Percentiles rank a stretch among this genome's conserved stretches.
Evolutionary conservation across 1,140 invertebrate species (phyloP).

Genomic region (Orius insidiosus): DNA sequence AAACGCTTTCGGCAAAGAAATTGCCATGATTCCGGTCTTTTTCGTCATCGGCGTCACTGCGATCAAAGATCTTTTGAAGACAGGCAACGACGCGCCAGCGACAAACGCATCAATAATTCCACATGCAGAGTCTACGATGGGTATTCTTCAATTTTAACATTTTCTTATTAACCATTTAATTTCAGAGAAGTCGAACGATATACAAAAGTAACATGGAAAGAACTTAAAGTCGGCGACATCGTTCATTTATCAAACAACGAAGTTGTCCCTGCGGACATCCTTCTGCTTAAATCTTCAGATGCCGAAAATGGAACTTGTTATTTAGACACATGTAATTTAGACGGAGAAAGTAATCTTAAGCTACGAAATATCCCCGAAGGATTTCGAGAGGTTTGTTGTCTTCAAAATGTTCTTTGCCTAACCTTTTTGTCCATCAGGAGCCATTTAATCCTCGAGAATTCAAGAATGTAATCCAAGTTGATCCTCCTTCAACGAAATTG

Average conservation of each 20-base stretch:
- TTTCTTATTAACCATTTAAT: constrained; percentile 22
- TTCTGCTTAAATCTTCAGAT: constrained; percentile 65
- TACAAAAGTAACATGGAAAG: constrained; percentile 72
- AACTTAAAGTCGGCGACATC: constrained; percentile 83
- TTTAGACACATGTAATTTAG: constrained; percentile 92
- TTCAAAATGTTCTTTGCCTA: too few species aligned
- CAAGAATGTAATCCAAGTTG: constrained; percentile 69
- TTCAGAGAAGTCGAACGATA: constrained; percentile 67
- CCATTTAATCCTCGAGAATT: constrained; percentile 60
- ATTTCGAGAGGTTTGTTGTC: too few species aligned
- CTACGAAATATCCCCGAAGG: constrained; percentile 70
- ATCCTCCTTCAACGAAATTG: constrained; percentile 86
- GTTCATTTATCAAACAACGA: constrained; percentile 94
- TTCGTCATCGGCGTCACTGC: constrained; percentile 94
- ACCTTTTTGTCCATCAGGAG: constrained; percentile 27
- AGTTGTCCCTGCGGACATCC: constrained; percentile 86
- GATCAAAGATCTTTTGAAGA: constrained; percentile 93
- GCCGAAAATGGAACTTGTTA: constrained; percentile 93
- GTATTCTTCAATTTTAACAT: constrained; percentile 33
- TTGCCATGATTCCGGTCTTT: constrained; percentile 84
- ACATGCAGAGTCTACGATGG: constrained; percentile 78
- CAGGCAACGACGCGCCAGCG: constrained; percentile 67
- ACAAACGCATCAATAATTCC: constrained; percentile 84
- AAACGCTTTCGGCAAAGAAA: constrained; percentile 92
- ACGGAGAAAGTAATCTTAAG: constrained; percentile 99